A percentile compares a stretch with the other conserved stretches of the same genome.
These are phyloP conservation scores for Brachyrhaphis roseni DNA, from an alignment of 2,797 vertebrate genomes.

Conservation along the genomic window DNA sequence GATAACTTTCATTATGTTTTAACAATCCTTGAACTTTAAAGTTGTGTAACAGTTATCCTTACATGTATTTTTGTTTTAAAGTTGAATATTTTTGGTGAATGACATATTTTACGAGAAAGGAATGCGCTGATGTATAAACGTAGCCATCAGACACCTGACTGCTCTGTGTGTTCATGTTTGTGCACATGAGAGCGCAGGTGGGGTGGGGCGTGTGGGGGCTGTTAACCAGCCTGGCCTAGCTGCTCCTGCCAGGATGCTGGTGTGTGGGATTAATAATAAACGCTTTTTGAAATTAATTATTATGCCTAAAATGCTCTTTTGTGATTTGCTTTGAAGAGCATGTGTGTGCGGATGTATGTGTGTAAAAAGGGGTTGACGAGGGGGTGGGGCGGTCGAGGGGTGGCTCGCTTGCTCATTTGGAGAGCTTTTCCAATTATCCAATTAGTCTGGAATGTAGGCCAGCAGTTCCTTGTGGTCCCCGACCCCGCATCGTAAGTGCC, in stretches of 20 bases:
- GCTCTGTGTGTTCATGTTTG: slow-evolving; percentile 4
- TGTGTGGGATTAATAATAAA: slow-evolving; percentile 82
- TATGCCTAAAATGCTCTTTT: slow-evolving; percentile 88
- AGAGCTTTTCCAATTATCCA: slow-evolving; percentile 88
- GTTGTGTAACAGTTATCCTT: neutral
- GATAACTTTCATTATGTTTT: neutral
- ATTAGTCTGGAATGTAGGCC: slow-evolving; percentile 88
- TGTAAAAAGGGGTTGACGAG: neutral
- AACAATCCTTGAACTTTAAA: neutral
- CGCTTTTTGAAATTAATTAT: slow-evolving; percentile 83
- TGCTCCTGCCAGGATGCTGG: slow-evolving; percentile 60
- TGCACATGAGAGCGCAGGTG: neutral
- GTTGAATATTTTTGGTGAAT: neutral
- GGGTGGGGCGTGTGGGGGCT: neutral
- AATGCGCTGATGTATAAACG: neutral
- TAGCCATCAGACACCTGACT: neutral
- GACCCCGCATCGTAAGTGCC: slow-evolving; percentile 74
- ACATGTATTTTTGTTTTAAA: neutral
- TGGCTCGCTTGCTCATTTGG: slow-evolving; percentile 82
- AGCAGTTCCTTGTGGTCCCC: slow-evolving; percentile 77
- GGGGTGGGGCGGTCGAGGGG: slow-evolving; percentile 56
- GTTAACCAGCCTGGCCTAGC: slow-evolving; percentile 60
- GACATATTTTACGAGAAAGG: neutral
- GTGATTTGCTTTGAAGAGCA: slow-evolving; percentile 85
- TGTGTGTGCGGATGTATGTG: slow-evolving; percentile 44